Conservation (phyloP, 1,140 invertebrate species). For the Notospermus geniculatus region DNA sequence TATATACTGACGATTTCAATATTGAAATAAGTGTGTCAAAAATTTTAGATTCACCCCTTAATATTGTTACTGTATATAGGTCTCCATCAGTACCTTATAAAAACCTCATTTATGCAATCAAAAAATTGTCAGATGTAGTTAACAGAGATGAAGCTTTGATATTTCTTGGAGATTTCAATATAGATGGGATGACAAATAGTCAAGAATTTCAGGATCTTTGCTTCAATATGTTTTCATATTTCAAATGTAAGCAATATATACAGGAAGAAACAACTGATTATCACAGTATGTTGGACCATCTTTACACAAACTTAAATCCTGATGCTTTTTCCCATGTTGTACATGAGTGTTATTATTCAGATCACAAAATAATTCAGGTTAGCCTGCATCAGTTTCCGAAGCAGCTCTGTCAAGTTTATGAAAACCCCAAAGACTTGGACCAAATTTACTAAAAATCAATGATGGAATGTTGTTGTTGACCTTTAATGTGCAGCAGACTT, state of each 20-base stretch:
- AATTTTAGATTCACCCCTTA: neutral
- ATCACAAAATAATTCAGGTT: neutral
- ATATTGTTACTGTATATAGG: neutral
- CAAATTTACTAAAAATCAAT: no score
- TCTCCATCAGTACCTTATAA: neutral
- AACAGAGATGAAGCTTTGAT: neutral
- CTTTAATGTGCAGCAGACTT: no score
- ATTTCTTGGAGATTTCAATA: slow-evolving; percentile 1
- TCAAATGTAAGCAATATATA: neutral
- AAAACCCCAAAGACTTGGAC: no score
- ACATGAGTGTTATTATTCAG: neutral
- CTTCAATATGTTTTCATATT: neutral
- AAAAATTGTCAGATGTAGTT: neutral
- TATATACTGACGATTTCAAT: neutral
- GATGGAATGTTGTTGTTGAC: no score
- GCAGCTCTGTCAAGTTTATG: no score
- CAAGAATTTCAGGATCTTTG: slow-evolving; percentile 1
- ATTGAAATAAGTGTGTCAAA: neutral
- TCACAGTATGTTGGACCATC: neutral
- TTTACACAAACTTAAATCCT: neutral
- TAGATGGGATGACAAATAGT: neutral
- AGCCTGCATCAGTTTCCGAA: no score
- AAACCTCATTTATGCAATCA: neutral
- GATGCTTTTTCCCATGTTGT: neutral
- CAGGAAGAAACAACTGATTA: slow-evolving; percentile 5